These are phyloP conservation scores for Arrhopalites spinosus DNA, from an alignment of 2,888 invertebrate species.

Conservation along the genomic window DNA sequence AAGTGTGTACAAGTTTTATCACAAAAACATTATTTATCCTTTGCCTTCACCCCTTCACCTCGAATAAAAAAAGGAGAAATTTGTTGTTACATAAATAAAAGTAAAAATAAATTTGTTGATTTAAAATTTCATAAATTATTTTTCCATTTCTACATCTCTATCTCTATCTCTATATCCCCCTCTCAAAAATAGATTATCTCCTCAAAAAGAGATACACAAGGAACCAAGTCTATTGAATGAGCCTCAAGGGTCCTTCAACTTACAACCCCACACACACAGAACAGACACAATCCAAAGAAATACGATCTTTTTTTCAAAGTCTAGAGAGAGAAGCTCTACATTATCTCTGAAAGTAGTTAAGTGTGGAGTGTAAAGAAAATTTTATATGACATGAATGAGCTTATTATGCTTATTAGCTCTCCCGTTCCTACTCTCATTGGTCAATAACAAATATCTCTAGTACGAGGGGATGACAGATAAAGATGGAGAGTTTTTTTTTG, in stretches of 20 bases:
- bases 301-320: constrained; percentile 21
- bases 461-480: no score
- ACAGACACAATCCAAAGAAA: constrained; percentile 19
- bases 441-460: no score
- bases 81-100: background rate
- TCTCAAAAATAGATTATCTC: no score
- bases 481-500: no score
- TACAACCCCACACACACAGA: no score
- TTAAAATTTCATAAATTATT: no score
- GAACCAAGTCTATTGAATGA: constrained; percentile 19
- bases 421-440: background rate
- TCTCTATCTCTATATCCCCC: no score
- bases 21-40: background rate
- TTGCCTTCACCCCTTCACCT: no score
- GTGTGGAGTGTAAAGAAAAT: constrained; percentile 7
- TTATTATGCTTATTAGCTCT: constrained; percentile 24
- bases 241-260: constrained; percentile 24
- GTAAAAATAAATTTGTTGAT: no score
- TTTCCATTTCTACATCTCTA: no score
- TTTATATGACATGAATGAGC: constrained; percentile 13
- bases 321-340: no score
- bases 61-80: no score
- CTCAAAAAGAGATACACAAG: background rate
- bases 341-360: background rate
- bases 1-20: constrained; percentile 4